Conservation (phyloP, 2,888 invertebrate species). For the Agonopterix subpropinquella region DNA sequence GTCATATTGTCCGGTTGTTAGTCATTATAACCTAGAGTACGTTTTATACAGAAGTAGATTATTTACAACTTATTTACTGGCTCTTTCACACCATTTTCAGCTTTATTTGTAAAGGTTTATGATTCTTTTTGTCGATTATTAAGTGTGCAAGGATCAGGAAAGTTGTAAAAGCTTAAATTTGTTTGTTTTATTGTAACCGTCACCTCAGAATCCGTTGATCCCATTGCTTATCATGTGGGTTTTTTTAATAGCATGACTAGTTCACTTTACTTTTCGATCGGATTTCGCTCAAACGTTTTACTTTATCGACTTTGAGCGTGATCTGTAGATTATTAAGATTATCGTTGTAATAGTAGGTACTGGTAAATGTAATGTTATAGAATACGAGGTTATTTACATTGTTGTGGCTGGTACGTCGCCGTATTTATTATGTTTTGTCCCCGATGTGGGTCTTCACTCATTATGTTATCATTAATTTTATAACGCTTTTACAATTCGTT, state of each 20-base stretch:
- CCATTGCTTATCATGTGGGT: slow-evolving; percentile 72
- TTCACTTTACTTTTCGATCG: slow-evolving; percentile 27
- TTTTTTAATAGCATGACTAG: slow-evolving; percentile 71
- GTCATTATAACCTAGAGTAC: too few species aligned
- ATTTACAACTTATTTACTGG: slow-evolving; percentile 8
- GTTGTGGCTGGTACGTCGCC: slow-evolving; percentile 40
- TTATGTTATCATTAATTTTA: slow-evolving; percentile 17
- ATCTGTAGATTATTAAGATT: slow-evolving; percentile 15
- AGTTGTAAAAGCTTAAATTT: slow-evolving; percentile 31
- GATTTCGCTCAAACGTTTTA: not conserved
- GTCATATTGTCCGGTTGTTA: slow-evolving; percentile 16
- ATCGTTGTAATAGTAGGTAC: slow-evolving; percentile 12
- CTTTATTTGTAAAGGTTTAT: too few species aligned
- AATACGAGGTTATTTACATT: slow-evolving; percentile 15
- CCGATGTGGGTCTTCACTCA: slow-evolving; percentile 66
- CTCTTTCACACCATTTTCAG: slow-evolving; percentile 19
- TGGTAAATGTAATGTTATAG: slow-evolving; percentile 28
- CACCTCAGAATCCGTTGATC: slow-evolving; percentile 27
- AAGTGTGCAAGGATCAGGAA: slow-evolving; percentile 25
- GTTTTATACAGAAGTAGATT: too few species aligned
- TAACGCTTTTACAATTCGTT: too few species aligned
- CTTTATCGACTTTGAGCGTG: slow-evolving; percentile 9
- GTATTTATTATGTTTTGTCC: slow-evolving; percentile 24
- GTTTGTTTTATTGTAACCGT: slow-evolving; percentile 19
- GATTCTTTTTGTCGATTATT: not conserved